A percentile compares a stretch with the other conserved stretches of the same genome.
phyloP scores from a whole-genome alignment of 2,797 vertebrate species.

The Falco concolor region DNA sequence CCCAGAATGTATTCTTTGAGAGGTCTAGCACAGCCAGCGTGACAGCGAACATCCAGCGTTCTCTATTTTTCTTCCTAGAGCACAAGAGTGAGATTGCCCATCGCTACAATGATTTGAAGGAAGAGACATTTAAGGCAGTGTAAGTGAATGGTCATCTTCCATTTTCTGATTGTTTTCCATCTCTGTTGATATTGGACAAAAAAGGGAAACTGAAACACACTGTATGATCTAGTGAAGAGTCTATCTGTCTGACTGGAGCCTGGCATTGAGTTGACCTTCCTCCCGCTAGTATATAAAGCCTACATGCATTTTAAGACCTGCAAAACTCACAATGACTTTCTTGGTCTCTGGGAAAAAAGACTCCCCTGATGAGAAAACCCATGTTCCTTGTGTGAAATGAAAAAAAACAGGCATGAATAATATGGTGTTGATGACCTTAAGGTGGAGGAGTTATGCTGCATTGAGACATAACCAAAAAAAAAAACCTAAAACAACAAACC shows the following conservation, averaged over 20 bases:
- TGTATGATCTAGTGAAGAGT: background rate
- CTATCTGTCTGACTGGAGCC: background rate
- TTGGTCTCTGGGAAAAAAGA: background rate
- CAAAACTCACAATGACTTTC: background rate
- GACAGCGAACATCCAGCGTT: background rate
- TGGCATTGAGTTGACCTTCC: background rate
- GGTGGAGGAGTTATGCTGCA: background rate
- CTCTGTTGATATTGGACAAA: background rate
- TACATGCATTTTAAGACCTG: background rate
- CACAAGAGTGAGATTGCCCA: conserved; percentile 56
- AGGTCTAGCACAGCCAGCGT: background rate
- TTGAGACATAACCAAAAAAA: background rate
- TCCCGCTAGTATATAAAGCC: background rate
- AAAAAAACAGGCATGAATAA: background rate
- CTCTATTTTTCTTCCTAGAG: background rate
- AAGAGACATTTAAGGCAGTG: conserved; percentile 43
- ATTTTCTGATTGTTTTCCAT: background rate
- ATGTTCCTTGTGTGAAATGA: background rate
- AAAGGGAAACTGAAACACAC: background rate
- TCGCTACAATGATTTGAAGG: conserved; percentile 44
- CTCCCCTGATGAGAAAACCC: background rate
- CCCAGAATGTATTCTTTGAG: background rate
- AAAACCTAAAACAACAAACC: background rate
- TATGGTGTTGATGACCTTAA: background rate
- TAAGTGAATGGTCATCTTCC: background rate